These are phyloP conservation scores for Aleiodes leptofemur DNA, from an alignment of 2,888 invertebrate species.

Conservation along the genomic window DNA sequence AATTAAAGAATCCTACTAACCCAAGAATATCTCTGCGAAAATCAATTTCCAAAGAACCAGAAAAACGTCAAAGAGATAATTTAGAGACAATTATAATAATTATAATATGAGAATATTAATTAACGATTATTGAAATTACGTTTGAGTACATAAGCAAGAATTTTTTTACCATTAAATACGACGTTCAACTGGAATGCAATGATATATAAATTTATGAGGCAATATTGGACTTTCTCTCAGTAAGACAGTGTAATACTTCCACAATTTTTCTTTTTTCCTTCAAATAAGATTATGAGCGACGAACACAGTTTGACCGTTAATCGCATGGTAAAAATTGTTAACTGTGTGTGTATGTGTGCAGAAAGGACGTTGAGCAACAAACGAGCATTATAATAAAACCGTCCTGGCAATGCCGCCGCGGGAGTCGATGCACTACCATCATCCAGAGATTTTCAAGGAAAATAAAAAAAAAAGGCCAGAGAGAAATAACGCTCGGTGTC, in stretches of 20 bases:
- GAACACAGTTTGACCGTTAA: no score
- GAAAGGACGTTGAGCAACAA: slow-evolving; percentile 4
- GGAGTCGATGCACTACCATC: neutral
- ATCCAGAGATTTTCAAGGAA: slow-evolving; percentile 5
- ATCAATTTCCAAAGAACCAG: no score
- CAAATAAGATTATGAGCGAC: no score
- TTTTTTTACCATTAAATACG: neutral
- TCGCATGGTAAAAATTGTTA: no score
- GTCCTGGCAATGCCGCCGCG: neutral
- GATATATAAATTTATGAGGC: slow-evolving; percentile 35
- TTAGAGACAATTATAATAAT: no score
- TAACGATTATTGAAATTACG: neutral
- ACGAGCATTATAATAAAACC: slow-evolving; percentile 11
- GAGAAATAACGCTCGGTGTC: slow-evolving; percentile 6
- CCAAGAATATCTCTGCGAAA: no score
- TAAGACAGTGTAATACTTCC: no score
- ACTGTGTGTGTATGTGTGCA: neutral
- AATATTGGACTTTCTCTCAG: slow-evolving; percentile 27
- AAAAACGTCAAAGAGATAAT: no score
- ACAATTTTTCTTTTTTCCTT: no score
- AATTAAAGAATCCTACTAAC: no score
- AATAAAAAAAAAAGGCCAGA: neutral
- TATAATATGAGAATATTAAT: no score
- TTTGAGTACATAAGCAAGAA: slow-evolving; percentile 25
- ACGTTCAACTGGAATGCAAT: slow-evolving; percentile 18